Conservation (phyloP, 2,888 invertebrate genomes). For the Lochmaea capreae region DNA sequence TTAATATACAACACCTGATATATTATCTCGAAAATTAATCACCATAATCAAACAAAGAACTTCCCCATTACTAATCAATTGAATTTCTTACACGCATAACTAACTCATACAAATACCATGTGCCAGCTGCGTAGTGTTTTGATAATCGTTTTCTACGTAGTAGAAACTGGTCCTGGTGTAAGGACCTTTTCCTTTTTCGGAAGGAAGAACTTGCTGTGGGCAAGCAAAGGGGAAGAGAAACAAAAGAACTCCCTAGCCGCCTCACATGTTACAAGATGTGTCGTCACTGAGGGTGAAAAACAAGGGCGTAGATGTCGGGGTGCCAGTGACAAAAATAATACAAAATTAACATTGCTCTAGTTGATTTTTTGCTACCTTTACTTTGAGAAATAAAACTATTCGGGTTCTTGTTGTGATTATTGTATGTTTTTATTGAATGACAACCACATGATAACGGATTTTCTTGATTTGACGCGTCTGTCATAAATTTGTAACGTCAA, state of each 20-base stretch:
- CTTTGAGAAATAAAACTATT: no score
- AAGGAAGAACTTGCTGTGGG: conserved; percentile 49
- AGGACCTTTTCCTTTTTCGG: conserved; percentile 44
- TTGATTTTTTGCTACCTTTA: no score
- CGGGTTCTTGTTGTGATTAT: no score
- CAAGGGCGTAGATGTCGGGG: conserved; percentile 20
- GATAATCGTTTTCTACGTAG: conserved; percentile 16
- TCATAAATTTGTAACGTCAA: no score
- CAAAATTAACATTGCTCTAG: no score
- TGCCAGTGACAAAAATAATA: background rate
- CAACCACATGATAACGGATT: no score
- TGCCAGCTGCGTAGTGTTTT: conserved; percentile 28
- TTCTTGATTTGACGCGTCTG: no score
- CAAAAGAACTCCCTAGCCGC: conserved; percentile 53
- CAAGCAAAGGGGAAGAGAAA: conserved; percentile 48
- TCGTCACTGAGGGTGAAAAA: conserved; percentile 34
- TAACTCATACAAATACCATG: conserved; percentile 23
- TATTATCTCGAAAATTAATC: conserved; percentile 22
- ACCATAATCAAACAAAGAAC: conserved; percentile 19
- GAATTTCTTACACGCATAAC: conserved; percentile 23
- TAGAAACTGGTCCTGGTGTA: conserved; percentile 45
- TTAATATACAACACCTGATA: conserved; percentile 11
- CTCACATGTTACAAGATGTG: conserved; percentile 51
- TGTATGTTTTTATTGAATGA: no score
- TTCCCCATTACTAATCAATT: conserved; percentile 29